These are phyloP conservation scores for Ecdyonurus torrentis DNA, from an alignment of 2,888 invertebrate genomes.

Conservation along the genomic window DNA sequence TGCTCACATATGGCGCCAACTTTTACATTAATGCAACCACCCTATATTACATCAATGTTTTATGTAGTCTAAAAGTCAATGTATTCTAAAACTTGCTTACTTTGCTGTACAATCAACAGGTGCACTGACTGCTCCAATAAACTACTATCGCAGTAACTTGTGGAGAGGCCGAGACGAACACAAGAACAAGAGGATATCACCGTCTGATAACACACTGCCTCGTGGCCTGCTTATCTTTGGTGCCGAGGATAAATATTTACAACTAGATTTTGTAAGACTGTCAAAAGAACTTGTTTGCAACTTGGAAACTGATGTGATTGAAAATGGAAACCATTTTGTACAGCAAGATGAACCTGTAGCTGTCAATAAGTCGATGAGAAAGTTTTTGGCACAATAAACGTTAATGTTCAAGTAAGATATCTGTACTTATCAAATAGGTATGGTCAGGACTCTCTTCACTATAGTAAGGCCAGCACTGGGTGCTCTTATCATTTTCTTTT, in stretches of 20 bases:
- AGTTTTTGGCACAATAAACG: conserved; percentile 25
- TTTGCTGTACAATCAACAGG: too few relatives aligned
- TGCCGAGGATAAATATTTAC: conserved; percentile 29
- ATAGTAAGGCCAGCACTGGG: too few relatives aligned
- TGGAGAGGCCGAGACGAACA: conserved; percentile 14
- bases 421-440: too few relatives aligned
- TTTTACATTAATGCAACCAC: too few relatives aligned
- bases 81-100: too few relatives aligned
- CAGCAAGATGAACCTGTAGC: conserved; percentile 36
- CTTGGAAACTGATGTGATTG: conserved; percentile 29
- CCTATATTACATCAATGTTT: too few relatives aligned
- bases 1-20: too few relatives aligned
- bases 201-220: conserved; percentile 22
- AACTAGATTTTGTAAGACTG: conserved; percentile 20
- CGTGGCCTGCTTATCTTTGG: conserved; percentile 30
- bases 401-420: too few relatives aligned
- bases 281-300: conserved; percentile 28
- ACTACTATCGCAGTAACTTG: conserved; percentile 38
- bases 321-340: conserved; percentile 33
- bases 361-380: conserved; percentile 33
- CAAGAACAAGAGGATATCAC: background rate
- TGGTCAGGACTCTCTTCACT: too few relatives aligned
- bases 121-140: conserved; percentile 35
- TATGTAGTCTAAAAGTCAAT: conserved; percentile 8
- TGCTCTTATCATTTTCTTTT: too few relatives aligned